Base-by-base conservation (phyloP, 2,797 vertebrate species). In the Catamblyrhynchus diadema region DNA sequence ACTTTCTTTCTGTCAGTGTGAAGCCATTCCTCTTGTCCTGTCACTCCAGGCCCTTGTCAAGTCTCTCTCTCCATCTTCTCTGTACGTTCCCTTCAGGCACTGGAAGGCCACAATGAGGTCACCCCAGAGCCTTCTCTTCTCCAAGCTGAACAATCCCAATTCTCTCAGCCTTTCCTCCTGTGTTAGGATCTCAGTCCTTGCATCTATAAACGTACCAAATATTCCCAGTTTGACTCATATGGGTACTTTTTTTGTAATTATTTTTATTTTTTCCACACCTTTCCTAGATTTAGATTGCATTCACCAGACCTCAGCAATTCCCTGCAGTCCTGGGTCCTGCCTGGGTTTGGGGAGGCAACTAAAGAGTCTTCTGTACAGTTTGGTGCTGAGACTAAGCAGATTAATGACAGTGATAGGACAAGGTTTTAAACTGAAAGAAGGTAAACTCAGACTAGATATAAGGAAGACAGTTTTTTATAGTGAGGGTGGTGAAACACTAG, bases 51-150 rank as follows among this genome's bases (percentile, higher is more conserved):
- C 12, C 50, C 15, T 2, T 71, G 44, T 9, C 8, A 28, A 28
- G 28, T 28, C 13, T 44, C 44, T 44, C 28, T 72, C 10, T 50
- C 44, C 42, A 24, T 65, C 21, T 59, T 25, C 7, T 8, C 10
- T 45, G 25, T 18, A 1, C 5, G 8, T 0, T 73, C 18, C 14
- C 4, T 41, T 60, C 47, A 67, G 69, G 39, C 0, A 23, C 19
- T 60, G 61, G 0, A 48, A 67, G 0, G 0, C 0, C 30, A 47
- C 22, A 35, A 0, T 67, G 0, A 7, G 18, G 12, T 47, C 30
- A 35, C 12, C 18, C 30, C 0, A 0, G 0, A 74, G 12, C 53
- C 27, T 41, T 73, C 33, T 27, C 18, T 6, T 33, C 4, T 54
- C 8, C 54, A 61, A 32, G 22, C 5, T 54, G 47, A 74, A 54